Percentiles rank a stretch among this genome's conserved stretches.
Conservation (phyloP, 2,888 invertebrate genomes). For the Lottia scabra region DNA sequence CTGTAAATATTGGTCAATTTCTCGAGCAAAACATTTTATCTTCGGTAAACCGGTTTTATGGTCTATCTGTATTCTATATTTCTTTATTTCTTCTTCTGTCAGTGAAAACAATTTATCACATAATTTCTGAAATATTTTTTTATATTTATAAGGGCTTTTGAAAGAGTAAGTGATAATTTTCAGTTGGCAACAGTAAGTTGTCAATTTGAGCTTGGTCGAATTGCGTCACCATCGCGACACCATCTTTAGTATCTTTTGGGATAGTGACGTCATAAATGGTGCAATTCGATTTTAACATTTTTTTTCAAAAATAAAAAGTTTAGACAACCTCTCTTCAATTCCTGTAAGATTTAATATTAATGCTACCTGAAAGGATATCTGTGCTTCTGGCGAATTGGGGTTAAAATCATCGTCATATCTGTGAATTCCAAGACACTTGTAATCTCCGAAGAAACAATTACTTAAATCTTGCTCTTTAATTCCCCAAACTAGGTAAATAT, state of each 20-base stretch:
- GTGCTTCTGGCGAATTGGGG: conserved; percentile 50
- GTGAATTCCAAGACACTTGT: conserved; percentile 45
- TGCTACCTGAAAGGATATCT: conserved; percentile 55
- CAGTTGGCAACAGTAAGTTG: too few relatives aligned
- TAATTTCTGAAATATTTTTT: conserved; percentile 34
- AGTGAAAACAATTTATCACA: conserved; percentile 44
- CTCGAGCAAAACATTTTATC: conserved; percentile 40
- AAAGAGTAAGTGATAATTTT: too few relatives aligned
- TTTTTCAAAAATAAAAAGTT: too few relatives aligned
- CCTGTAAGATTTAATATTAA: too few relatives aligned
- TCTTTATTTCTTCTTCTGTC: conserved; percentile 27
- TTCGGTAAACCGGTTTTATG: conserved; percentile 31
- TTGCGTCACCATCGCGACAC: too few relatives aligned
- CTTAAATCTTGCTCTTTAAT: conserved; percentile 50
- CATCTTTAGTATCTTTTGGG: too few relatives aligned
- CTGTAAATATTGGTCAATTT: conserved; percentile 35
- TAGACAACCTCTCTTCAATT: too few relatives aligned
- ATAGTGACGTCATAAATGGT: too few relatives aligned
- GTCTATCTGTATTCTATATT: conserved; percentile 40
- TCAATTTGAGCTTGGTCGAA: too few relatives aligned
- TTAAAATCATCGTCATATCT: conserved; percentile 53
- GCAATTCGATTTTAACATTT: too few relatives aligned
- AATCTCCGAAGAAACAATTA: conserved; percentile 54
- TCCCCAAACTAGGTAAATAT: conserved; percentile 48
- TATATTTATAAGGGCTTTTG: too few relatives aligned